Conservation (phyloP, 2,888 invertebrate species). For the Caenorhabditis doughertyi region DNA sequence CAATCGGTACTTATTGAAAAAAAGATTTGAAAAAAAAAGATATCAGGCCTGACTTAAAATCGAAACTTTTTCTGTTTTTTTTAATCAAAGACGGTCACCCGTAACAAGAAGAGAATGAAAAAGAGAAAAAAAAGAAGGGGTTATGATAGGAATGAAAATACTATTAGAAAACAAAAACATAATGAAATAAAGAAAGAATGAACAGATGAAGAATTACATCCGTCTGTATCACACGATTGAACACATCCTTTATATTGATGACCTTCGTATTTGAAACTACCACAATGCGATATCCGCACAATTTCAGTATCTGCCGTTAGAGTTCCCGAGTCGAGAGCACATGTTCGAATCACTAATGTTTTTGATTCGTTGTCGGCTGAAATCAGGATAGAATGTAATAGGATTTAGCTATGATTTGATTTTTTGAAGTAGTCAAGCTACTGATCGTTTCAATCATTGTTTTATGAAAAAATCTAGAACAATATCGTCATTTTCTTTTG, state of each 20-base stretch:
- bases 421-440: not conserved
- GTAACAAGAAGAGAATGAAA: constrained; percentile 30
- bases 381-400: constrained; percentile 31
- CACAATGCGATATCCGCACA: constrained; percentile 97
- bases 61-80: constrained; percentile 5
- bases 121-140: not conserved
- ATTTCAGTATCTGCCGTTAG: constrained; percentile 96
- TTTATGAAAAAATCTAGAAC: too few relatives aligned
- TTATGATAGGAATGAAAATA: constrained; percentile 11
- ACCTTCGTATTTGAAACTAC: constrained; percentile 89
- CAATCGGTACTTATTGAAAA: constrained; percentile 55
- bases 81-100: constrained; percentile 37
- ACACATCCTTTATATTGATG: constrained; percentile 79
- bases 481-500: too few relatives aligned
- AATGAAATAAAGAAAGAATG: constrained; percentile 38
- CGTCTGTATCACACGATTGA: constrained; percentile 81
- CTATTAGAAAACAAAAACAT: constrained; percentile 16
- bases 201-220: constrained; percentile 76
- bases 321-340: constrained; percentile 96
- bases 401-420: not conserved
- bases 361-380: constrained; percentile 76
- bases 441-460: too few relatives aligned
- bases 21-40: not conserved
- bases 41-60: not conserved
- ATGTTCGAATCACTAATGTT: constrained; percentile 91